These are phyloP conservation scores for Hylaea fasciaria DNA, from an alignment of 2,888 invertebrate genomes.

Conservation along the genomic window DNA sequence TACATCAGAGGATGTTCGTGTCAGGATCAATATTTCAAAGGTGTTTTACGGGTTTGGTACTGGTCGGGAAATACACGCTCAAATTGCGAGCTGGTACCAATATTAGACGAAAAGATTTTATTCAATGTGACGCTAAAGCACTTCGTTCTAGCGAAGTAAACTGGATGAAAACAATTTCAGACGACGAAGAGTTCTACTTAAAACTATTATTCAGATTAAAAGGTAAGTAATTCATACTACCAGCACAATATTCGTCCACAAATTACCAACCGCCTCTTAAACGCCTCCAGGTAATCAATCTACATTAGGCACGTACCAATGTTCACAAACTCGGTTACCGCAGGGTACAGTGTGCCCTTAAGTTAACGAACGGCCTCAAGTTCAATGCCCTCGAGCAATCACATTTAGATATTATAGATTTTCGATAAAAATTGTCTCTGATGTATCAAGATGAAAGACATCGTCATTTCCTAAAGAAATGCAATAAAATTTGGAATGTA, in stretches of 20 bases:
- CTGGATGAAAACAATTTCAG: no score
- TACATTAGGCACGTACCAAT: slow-evolving; percentile 18
- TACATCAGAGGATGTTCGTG: no score
- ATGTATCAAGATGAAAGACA: slow-evolving; percentile 12
- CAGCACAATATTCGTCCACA: not conserved
- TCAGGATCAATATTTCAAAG: no score
- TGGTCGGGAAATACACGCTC: no score
- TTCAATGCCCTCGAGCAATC: slow-evolving; percentile 10
- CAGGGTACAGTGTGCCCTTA: slow-evolving; percentile 1
- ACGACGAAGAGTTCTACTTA: no score
- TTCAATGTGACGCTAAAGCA: no score
- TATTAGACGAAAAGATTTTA: no score
- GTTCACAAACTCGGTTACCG: slow-evolving; percentile 12
- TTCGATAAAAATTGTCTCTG: slow-evolving; percentile 21
- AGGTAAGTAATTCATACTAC: not conserved
- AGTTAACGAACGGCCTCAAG: no score
- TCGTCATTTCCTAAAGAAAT: slow-evolving; percentile 20
- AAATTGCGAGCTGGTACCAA: no score
- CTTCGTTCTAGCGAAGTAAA: no score
- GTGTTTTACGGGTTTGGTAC: no score
- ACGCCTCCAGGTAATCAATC: slow-evolving; percentile 14
- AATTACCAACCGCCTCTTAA: not conserved
- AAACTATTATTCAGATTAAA: not conserved
- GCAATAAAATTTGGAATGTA: slow-evolving; percentile 12
- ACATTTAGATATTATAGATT: slow-evolving; percentile 14